Percentiles rank a stretch among this genome's conserved stretches.
phyloP scores from a whole-genome alignment of 2,888 invertebrate species.

The Zeuzera pyrina region DNA sequence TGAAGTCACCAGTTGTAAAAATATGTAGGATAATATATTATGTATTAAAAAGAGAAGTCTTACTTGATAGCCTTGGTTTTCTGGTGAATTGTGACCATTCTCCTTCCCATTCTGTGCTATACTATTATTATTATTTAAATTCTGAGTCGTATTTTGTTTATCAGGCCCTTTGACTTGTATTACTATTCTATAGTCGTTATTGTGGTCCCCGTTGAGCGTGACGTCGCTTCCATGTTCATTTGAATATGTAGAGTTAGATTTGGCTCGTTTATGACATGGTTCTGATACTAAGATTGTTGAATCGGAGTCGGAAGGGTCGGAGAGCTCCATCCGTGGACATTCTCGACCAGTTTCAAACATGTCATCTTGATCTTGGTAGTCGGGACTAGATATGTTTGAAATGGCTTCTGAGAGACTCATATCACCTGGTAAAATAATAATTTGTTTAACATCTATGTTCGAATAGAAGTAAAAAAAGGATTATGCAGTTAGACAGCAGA shows the following conservation, averaged over 20 bases:
- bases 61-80: constrained; percentile 75
- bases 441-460: too few relatives aligned
- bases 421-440: constrained; percentile 69
- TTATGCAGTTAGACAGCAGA: neutral
- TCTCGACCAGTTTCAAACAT: constrained; percentile 84
- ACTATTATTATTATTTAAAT: constrained; percentile 46
- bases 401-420: constrained; percentile 89
- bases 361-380: constrained; percentile 91
- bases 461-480: constrained; percentile 27
- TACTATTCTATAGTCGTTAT: constrained; percentile 80
- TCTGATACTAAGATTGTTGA: constrained; percentile 90
- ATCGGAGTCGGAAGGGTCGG: constrained; percentile 92
- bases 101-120: constrained; percentile 59
- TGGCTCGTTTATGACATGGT: constrained; percentile 75
- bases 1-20: too few relatives aligned
- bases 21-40: too few relatives aligned
- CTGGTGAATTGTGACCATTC: constrained; percentile 66
- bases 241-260: constrained; percentile 57
- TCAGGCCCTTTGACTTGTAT: constrained; percentile 77
- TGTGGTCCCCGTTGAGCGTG: constrained; percentile 63
- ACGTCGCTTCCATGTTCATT: constrained; percentile 74
- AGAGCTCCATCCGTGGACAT: constrained; percentile 86
- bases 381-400: constrained; percentile 91
- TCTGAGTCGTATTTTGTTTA: constrained; percentile 45
- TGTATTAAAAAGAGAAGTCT: too few relatives aligned